Percentiles rank a stretch among this genome's conserved stretches.
Conservation (phyloP, 2,113 vertebrate species). For the Boulengeromyrus knoepffleri region DNA sequence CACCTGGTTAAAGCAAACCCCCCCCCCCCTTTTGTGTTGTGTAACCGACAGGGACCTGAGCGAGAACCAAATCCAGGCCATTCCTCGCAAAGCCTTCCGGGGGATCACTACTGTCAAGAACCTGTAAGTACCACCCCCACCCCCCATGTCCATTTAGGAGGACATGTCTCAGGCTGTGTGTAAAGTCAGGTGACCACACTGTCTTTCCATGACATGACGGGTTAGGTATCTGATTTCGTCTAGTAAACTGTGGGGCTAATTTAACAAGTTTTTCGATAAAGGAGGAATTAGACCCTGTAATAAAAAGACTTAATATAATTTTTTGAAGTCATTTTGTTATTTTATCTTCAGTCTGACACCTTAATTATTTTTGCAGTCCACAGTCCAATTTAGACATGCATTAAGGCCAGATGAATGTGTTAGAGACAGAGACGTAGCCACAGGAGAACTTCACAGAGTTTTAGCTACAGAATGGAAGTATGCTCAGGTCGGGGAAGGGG, state of each 20-base stretch:
- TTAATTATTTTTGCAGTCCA: not conserved
- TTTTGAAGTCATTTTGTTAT: not conserved
- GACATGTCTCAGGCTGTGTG: not conserved
- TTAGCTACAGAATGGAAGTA: not conserved
- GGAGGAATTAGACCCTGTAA: not conserved
- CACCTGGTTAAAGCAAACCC: not conserved
- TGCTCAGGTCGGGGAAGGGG: not conserved
- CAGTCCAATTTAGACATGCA: not conserved
- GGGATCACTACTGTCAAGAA: slow-evolving; percentile 93
- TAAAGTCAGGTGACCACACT: not conserved
- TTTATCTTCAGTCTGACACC: not conserved
- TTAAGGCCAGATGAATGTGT: not conserved
- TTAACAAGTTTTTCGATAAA: not conserved
- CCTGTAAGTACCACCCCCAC: slow-evolving; percentile 70
- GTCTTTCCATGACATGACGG: not conserved
- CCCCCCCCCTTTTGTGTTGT: slow-evolving; percentile 29
- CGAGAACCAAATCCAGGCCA: slow-evolving; percentile 96
- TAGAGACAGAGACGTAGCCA: not conserved
- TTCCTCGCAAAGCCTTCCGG: slow-evolving; percentile 94
- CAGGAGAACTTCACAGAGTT: not conserved
- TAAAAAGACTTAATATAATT: not conserved
- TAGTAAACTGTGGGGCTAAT: not conserved
- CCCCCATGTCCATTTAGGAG: not conserved
- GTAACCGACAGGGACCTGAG: slow-evolving; percentile 80
- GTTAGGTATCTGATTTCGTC: not conserved